These are phyloP conservation scores for Drosophila nigricruria DNA, from an alignment of 2,888 invertebrate species.

Conservation along the genomic window DNA sequence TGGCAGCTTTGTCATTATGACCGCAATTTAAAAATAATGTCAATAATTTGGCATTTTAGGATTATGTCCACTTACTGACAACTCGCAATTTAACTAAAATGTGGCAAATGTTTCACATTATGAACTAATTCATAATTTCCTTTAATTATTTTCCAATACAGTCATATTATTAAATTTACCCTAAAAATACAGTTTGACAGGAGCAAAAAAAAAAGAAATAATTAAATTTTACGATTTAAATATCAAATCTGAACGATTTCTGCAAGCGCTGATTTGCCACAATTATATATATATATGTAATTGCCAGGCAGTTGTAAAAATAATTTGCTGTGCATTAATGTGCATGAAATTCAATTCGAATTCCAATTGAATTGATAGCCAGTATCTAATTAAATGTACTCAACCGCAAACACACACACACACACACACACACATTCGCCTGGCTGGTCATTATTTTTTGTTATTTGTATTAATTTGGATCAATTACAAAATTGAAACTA, in stretches of 20 bases:
- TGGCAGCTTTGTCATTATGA: background rate
- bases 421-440: slow-evolving; percentile 6
- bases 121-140: slow-evolving; percentile 38
- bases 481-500: slow-evolving; percentile 51
- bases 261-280: slow-evolving; percentile 68
- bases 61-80: slow-evolving; percentile 9
- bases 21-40: slow-evolving; percentile 5
- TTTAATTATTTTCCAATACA: slow-evolving; percentile 7
- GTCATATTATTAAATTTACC: slow-evolving; percentile 40
- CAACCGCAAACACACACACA: slow-evolving; percentile 47
- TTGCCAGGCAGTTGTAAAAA: slow-evolving; percentile 54
- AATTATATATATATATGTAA: slow-evolving; percentile 36
- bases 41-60: background rate
- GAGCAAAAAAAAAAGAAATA: background rate
- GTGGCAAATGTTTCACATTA: slow-evolving; percentile 24
- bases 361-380: slow-evolving; percentile 65
- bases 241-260: slow-evolving; percentile 61
- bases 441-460: slow-evolving; percentile 24
- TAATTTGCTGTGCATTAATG: slow-evolving; percentile 63
- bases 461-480: slow-evolving; percentile 52
- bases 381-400: slow-evolving; percentile 72
- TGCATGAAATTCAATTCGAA: slow-evolving; percentile 51
- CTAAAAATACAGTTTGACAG: slow-evolving; percentile 31
- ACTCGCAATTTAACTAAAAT: slow-evolving; percentile 3
- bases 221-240: slow-evolving; percentile 15